Evolutionary conservation across 1,140 invertebrate genomes (phyloP).

Genomic region (Andricus grossulariae): DNA sequence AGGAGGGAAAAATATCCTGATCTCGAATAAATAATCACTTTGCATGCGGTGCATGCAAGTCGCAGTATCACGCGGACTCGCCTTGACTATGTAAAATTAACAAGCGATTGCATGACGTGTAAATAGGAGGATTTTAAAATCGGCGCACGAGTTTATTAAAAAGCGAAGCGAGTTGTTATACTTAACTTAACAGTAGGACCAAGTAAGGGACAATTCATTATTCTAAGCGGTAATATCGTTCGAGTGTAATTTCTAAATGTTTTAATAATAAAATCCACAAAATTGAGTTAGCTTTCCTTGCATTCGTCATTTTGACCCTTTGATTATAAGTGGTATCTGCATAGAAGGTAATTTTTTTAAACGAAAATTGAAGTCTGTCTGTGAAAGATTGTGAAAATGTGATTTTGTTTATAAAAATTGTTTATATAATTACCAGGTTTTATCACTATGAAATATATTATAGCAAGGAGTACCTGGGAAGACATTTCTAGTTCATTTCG

Average conservation of each 20-base stretch:
- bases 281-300: not conserved
- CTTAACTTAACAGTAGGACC: conserved; percentile 67
- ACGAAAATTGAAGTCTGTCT: no score
- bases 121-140: conserved; percentile 14
- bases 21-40: not conserved
- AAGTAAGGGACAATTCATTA: conserved; percentile 61
- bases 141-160: conserved; percentile 20
- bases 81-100: conserved; percentile 3
- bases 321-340: no score
- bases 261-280: conserved; percentile 64
- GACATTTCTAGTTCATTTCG: no score
- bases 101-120: conserved; percentile 7
- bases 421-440: no score
- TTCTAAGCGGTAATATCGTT: conserved; percentile 57
- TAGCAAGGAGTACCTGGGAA: no score
- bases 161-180: conserved; percentile 54
- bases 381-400: no score
- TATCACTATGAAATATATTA: no score
- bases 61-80: conserved; percentile 27
- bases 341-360: no score
- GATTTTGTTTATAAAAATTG: no score
- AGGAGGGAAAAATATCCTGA: not conserved
- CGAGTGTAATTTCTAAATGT: conserved; percentile 69
- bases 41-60: not conserved
- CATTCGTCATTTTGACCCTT: no score